These are phyloP conservation scores for Oenanthe oenanthe DNA, from an alignment of 2,113 vertebrate species.

Conservation along the genomic window DNA sequence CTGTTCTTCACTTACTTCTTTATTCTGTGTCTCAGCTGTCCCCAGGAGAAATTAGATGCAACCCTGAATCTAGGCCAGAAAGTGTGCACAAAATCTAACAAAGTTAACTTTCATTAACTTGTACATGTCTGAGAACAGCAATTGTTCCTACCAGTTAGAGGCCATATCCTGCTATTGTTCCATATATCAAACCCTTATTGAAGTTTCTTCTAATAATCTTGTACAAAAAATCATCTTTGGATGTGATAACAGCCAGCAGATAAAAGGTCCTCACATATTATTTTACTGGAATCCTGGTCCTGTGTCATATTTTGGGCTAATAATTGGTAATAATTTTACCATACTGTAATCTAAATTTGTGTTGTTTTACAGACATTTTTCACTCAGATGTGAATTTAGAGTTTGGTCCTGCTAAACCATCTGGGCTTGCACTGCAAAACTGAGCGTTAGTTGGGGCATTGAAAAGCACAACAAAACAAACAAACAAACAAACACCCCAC, in stretches of 20 bases:
- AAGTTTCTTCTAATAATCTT: constrained; percentile 35
- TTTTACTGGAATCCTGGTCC: constrained; percentile 30
- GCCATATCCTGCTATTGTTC: constrained; percentile 64
- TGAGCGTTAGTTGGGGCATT: background rate
- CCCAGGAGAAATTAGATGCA: constrained; percentile 47
- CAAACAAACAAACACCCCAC: background rate
- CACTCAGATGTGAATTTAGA: background rate
- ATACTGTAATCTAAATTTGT: background rate
- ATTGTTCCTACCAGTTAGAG: constrained; percentile 52
- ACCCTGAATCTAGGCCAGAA: constrained; percentile 49
- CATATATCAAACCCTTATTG: constrained; percentile 18
- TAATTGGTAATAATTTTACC: background rate
- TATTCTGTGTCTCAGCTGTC: background rate
- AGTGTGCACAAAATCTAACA: constrained; percentile 25
- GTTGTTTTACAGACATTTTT: constrained; percentile 6
- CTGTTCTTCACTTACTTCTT: background rate
- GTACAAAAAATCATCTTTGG: constrained; percentile 34
- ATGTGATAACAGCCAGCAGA: constrained; percentile 53
- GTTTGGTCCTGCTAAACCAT: background rate
- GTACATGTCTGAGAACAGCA: constrained; percentile 20
- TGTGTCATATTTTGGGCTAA: background rate
- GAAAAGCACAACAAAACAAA: background rate
- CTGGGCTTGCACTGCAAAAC: background rate
- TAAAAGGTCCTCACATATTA: constrained; percentile 34
- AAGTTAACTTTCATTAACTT: constrained; percentile 38